Conservation (phyloP, 1,140 invertebrate species). For the Sycophila sp. region DNA sequence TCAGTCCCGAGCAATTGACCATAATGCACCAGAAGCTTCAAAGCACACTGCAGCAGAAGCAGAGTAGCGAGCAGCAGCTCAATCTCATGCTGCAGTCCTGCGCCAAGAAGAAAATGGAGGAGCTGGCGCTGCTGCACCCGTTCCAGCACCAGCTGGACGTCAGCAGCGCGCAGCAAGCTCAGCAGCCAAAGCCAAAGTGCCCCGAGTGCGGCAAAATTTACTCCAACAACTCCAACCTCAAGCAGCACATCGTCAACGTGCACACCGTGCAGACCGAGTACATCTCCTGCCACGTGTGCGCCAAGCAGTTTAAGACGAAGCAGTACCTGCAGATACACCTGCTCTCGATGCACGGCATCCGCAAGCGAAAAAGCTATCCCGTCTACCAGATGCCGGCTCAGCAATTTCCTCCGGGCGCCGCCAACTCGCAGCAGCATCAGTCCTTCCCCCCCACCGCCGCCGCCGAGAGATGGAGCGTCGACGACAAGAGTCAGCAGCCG, state of each 20-base stretch:
- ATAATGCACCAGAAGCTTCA: conserved; percentile 52
- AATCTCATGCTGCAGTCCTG: conserved; percentile 61
- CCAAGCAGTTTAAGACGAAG: conserved; percentile 76
- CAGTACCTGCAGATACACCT: conserved; percentile 78
- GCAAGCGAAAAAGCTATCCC: conserved; percentile 69
- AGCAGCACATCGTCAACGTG: conserved; percentile 79
- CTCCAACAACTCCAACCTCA: conserved; percentile 75
- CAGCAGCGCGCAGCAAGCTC: no score
- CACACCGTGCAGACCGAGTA: conserved; percentile 75
- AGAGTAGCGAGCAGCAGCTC: conserved; percentile 50
- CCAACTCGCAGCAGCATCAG: conserved; percentile 46
- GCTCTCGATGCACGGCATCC: conserved; percentile 75
- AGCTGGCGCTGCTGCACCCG: conserved; percentile 52
- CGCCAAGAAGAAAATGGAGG: conserved; percentile 59
- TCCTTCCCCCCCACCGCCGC: conserved; percentile 41
- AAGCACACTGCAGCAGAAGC: conserved; percentile 48
- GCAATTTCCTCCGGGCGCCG: conserved; percentile 35
- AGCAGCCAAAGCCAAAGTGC: conserved; percentile 70
- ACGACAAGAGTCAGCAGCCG: conserved; percentile 26
- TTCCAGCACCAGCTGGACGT: conserved; percentile 43
- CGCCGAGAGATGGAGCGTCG: conserved; percentile 9
- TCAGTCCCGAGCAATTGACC: conserved; percentile 38
- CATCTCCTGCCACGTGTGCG: conserved; percentile 73
- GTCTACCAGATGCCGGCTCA: conserved; percentile 58
- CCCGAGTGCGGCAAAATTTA: conserved; percentile 76